Base-by-base conservation (phyloP, 2,797 vertebrate species). In the Oreonectes daqikongensis region DNA sequence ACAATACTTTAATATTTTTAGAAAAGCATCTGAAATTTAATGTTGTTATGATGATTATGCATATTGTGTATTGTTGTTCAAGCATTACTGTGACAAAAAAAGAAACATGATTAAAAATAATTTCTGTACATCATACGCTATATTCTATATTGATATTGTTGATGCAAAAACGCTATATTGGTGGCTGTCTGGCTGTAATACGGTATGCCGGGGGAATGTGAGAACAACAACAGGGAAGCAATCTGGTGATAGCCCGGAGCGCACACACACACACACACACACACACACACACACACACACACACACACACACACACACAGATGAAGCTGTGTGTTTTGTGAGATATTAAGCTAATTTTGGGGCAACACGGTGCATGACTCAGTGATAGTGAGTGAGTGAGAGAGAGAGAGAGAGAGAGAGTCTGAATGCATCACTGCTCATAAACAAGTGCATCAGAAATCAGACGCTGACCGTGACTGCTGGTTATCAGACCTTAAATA, bases 331-430 rank as follows among this genome's bases (percentile, higher is more conserved):
- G 40, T 64, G 57, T 28, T 53, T 44, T 1, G 18, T 78, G 82
- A 79, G 73, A 75, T 70, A 79, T 38, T 38, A 73, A 68, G 57
- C 72, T 73, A 71, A 79, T 75, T 66, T 68, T 67, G 69, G 76
- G 72, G 32, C 55, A 57, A 72, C 32, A 52, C 61, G 50, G 61
- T 59, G 32, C 40, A 2, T n/a, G 22, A 38, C 32, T 35, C 65
- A 59, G 40, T 26, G 20, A 24, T 10, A 53, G 10, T 6, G 15
- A 22, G 50, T 24, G 50, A 50, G 18, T 24, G 18, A 22, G 20
- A 53, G 10, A 18, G 5, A 22, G 50, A 53, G 50, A 50, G 18
- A 53, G n/a, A 24, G 20, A 53, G 42, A 28, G 5, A 4, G 10
- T 9, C 35, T 35, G 35, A 35, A 35, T 4, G 15, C 24, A 18